phyloP scores from a whole-genome alignment of 2,888 invertebrate species.

The Pinctada fucata region DNA sequence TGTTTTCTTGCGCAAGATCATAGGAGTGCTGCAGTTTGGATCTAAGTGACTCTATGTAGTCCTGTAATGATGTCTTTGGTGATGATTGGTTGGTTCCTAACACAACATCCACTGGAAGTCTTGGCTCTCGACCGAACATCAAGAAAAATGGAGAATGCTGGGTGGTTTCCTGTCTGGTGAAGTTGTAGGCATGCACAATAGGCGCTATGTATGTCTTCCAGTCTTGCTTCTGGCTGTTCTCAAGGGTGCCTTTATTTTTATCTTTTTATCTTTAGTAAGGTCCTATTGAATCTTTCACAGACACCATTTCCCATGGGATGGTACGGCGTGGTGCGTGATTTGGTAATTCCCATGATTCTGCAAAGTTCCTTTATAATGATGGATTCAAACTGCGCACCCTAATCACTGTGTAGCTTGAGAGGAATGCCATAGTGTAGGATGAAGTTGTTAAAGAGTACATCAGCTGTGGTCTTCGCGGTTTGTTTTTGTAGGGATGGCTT shows the following conservation, averaged over 20 bases:
- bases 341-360: neutral
- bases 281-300: neutral
- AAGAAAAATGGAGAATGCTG: neutral
- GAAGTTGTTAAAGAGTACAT: neutral
- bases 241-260: neutral
- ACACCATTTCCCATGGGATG: neutral
- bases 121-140: neutral
- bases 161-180: neutral
- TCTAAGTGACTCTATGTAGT: neutral
- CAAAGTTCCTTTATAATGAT: neutral
- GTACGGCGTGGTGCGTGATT: neutral
- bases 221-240: neutral
- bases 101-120: neutral
- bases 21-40: neutral
- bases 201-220: neutral
- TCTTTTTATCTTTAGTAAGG: neutral
- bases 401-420: neutral
- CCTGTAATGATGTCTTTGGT: neutral
- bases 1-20: neutral
- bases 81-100: neutral
- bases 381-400: neutral
- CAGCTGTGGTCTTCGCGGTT: too few relatives aligned
- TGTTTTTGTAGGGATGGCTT: neutral
- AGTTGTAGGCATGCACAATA: neutral
- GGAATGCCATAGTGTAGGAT: neutral